phyloP scores from a whole-genome alignment of 2,888 invertebrate species.

The Tipula lateralis region DNA sequence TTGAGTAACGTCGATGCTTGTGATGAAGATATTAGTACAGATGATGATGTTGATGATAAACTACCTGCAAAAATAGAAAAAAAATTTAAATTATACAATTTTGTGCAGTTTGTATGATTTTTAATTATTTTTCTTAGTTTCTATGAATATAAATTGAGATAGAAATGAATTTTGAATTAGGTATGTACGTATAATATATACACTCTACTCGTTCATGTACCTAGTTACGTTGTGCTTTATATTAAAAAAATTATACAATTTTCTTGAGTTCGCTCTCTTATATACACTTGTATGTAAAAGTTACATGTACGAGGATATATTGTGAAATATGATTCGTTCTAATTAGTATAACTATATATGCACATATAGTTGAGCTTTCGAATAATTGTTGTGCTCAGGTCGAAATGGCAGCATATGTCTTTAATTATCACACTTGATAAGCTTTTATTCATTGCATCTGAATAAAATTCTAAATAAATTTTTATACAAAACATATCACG shows the following conservation, averaged over 20 bases:
- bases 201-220: neutral
- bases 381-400: neutral
- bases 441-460: neutral
- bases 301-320: neutral
- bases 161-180: neutral
- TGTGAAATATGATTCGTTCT: neutral
- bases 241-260: neutral
- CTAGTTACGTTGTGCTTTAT: neutral
- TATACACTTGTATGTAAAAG: too few relatives aligned
- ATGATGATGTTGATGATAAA: conserved; percentile 14
- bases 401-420: neutral
- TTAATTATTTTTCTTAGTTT: too few relatives aligned
- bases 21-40: neutral
- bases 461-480: neutral
- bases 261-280: neutral
- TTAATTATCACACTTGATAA: neutral
- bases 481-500: neutral
- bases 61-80: neutral
- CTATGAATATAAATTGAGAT: neutral
- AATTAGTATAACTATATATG: neutral
- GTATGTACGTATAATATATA: neutral
- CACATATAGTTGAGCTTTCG: neutral
- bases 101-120: neutral
- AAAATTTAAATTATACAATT: neutral
- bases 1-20: neutral